Evolutionary conservation across 2,797 vertebrate species (phyloP), one percentile per base, ranked within the genome.

Genomic region (Acanthurus tractus): DNA sequence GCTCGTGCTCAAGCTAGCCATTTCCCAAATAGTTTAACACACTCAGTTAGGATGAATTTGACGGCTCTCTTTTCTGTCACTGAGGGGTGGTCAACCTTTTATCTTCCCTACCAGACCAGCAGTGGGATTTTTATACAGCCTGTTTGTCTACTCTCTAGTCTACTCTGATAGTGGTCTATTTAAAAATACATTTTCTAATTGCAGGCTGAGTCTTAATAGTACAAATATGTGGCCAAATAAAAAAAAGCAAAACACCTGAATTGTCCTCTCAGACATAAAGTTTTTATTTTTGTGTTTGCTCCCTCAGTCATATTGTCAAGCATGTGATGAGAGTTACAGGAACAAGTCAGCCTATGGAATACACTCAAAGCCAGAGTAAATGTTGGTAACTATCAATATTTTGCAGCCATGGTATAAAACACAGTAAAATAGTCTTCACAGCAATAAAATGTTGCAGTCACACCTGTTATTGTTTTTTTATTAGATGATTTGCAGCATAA

Each of bases 41-140:
- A 55, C 40, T 40, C 15, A 6, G 50, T 34, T 20, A 40, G 63
- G 23, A 63, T 58, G 66, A 63, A 36, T 15, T 13, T 3, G 25
- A 4, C n/a, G 20, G 62, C 18, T 63, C 5, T 63, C 46, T 38
- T 20, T 49, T 63, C 29, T 49, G 46, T 7, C 3, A 23, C 50
- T 40, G 22, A 34, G 18, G 52, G 25, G 44, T 53, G 15, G 56
- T 36, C n/a, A 45, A 44, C 17, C 53, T 77, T 77, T 70, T 52
- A 63, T 77, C 59, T 61, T 52, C 54, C 46, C 56, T 12, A 29
- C 8, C 17, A 20, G 11, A 56, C 36, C 10, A 25, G 42, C 23
- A 6, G 73, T 10, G 25, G 42, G 23, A 34, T 29, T 25, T 48
- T 53, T 36, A 61, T 52, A 38, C 36, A 49, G 18, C 15, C 23